Base-by-base conservation (phyloP, 2,797 vertebrate species). In the Pipistrellus pipistrellus region DNA sequence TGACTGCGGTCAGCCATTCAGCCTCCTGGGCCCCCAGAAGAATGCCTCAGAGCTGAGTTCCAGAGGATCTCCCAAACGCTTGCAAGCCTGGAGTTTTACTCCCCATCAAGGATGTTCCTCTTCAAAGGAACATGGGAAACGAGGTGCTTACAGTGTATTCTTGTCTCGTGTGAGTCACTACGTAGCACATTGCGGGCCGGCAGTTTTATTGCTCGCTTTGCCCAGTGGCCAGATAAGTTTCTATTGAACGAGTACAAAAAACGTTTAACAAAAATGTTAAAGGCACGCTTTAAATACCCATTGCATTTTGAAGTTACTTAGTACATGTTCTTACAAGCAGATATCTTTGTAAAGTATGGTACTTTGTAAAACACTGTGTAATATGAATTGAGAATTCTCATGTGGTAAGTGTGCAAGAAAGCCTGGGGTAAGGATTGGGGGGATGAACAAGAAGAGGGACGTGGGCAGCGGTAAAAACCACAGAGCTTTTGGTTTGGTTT, bases 401-500 rank as follows among this genome's bases (percentile, higher is more conserved):
- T 62, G 59, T 62, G 59, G 14, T 44, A 10, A 41, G 35, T 41
- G n/a, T 48, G 23, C 41, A 41, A 20, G 75, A 62, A 38, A 51
- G 9, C 13, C 64, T 30, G 20, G 25, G 38, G 3, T 46, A 27
- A 64, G 44, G n/a, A 20, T 30, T 15, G 8, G 18, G 7, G 6
- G 2, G 21, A 9, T 8, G 10, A 15, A 4, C 4, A 53, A 25
- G 55, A 20, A 46, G 15, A 2, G 1, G 15, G 35, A 8, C n/a
- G 27, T 11, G 18, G 84, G 18, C 20, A 23, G 46, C 3, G 2
- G 32, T 32, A 23, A n/a, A 15, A 17, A 8, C 82, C 55, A 41
- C 64, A 20, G n/a, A 23, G 13, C 10, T 81, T 44, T 44, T 10
- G 13, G 30, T 20, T 23, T 81, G 15, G 23, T 35, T 17, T 53